Conservation (phyloP, 2,797 vertebrate genomes). For the Mormyrops boulengeri region DNA sequence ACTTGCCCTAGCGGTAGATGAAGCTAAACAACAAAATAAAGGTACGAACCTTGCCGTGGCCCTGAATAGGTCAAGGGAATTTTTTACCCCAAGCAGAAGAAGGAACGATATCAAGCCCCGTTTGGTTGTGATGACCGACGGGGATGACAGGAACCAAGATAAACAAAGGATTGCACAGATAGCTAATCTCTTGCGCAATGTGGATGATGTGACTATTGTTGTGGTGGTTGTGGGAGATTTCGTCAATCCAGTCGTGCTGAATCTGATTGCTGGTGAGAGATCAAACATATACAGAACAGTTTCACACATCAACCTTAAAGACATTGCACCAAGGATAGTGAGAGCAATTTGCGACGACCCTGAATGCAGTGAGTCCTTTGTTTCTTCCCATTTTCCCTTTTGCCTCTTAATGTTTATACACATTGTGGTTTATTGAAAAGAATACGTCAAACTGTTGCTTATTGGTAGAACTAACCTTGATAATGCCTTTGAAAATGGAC, state of each 20-base stretch:
- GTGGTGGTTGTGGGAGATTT: constrained; percentile 42
- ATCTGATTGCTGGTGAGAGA: constrained; percentile 40
- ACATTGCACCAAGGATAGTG: constrained; percentile 45
- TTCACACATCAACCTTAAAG: constrained; percentile 39
- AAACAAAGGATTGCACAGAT: constrained; percentile 40
- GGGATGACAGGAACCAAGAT: constrained; percentile 26
- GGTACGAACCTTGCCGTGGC: constrained; percentile 36
- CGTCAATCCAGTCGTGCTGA: constrained; percentile 30
- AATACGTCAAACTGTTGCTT: background rate
- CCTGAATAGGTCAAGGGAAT: constrained; percentile 31
- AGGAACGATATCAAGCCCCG: constrained; percentile 36
- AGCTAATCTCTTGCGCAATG: constrained; percentile 37
- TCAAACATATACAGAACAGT: constrained; percentile 39
- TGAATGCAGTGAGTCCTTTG: background rate
- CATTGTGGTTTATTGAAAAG: background rate
- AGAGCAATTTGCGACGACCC: constrained; percentile 41
- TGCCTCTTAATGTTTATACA: background rate
- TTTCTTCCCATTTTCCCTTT: background rate
- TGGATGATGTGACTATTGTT: constrained; percentile 40
- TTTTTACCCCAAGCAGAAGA: constrained; percentile 43
- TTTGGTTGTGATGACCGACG: constrained; percentile 50
- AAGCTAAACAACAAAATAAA: constrained; percentile 29
- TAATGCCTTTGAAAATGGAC: background rate
- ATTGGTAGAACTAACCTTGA: background rate
- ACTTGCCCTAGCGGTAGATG: constrained; percentile 32